Base-by-base conservation (phyloP, 2,113 vertebrate species). In the Gasterosteus nipponicus region DNA sequence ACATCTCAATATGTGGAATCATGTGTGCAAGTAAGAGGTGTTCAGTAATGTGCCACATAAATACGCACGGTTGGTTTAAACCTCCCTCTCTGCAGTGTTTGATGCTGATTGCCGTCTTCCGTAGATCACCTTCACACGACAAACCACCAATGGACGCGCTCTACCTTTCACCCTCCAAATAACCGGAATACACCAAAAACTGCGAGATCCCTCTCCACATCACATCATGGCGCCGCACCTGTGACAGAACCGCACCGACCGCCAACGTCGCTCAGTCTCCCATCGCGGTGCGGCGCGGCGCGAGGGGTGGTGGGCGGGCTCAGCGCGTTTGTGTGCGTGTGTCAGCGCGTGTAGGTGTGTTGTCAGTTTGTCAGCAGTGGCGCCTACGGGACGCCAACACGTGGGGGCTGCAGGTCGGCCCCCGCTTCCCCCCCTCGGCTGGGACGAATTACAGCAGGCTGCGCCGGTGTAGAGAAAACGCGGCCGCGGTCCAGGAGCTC, bases 361-460 rank as follows among this genome's bases (percentile, higher is more conserved):
- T 84, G 83, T 86, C 75, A 66, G 85, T 78, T 80, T 84, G 86
- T 89, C 85, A 86, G 90, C 85, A 60, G 75, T 74, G 78, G 69
- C 79, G 72, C 88, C 87, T 86, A 86, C 87, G 64, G 83, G 81
- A 91, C 5, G 19, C 46, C 72, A 84, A 62, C 77, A 73, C 59
- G 56, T 77, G 22, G 81, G 80, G 78, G 58, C 80, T 69, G 64
- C 78, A 80, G 64, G 64, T 84, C 81, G 70, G 75, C 22, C 22
- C 22, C 22, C 22, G 22, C 22, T 26, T 26, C 22, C 22, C 1
- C 22, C 22, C 22, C 83, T 60, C 7, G 60, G 76, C 72, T 0
- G 16, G 66, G 77, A 85, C 89, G 87, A 89, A 82, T 89, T 90
- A 82, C 74, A 82, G 72, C 85, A 79, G 70, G 47, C 68, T 71